Evolutionary conservation across 2,113 vertebrate species (phyloP).

Genomic region (Pao palembangensis): DNA sequence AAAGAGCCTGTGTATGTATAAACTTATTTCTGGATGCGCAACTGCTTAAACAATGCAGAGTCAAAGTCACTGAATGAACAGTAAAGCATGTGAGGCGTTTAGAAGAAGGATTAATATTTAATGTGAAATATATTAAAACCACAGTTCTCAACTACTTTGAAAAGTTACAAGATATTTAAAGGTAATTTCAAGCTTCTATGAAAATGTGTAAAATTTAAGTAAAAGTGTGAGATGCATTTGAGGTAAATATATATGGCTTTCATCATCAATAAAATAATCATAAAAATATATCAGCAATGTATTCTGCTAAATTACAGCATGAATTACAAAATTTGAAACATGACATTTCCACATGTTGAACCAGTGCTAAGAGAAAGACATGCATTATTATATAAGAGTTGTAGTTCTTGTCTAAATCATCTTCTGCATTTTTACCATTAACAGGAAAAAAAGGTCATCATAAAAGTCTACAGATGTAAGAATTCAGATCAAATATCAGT

Average conservation of each 20-base stretch:
- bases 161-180: not conserved
- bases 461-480: not conserved
- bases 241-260: not conserved
- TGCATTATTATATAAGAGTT: no score
- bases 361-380: no score
- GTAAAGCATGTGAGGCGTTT: slow-evolving; percentile 4
- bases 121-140: slow-evolving; percentile 49
- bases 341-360: slow-evolving; percentile 10
- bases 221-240: not conserved
- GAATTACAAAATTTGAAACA: slow-evolving; percentile 19
- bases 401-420: no score
- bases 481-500: not conserved
- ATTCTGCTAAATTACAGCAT: slow-evolving; percentile 5
- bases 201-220: no score
- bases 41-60: not conserved
- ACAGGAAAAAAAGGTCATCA: not conserved
- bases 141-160: slow-evolving; percentile 22
- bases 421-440: not conserved
- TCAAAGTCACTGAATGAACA: slow-evolving; percentile 11
- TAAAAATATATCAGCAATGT: not conserved
- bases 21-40: not conserved
- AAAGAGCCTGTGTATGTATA: not conserved
- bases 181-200: no score
- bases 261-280: not conserved
- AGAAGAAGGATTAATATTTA: slow-evolving; percentile 28